phyloP scores from a whole-genome alignment of 2,797 vertebrate species.

The Acrossocheilus wenchowensis region DNA sequence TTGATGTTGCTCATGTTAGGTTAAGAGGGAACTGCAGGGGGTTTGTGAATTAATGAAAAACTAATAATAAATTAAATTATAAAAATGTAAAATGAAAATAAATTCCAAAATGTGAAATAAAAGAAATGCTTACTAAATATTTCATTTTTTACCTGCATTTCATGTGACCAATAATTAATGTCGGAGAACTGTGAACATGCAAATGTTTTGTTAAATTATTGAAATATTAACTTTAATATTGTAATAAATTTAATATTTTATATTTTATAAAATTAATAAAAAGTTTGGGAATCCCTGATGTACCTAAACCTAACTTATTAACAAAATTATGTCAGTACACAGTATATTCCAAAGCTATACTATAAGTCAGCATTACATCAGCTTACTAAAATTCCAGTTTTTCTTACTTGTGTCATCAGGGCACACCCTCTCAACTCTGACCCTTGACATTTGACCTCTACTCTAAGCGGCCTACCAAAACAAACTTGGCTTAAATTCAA shows the following conservation, averaged over 20 bases:
- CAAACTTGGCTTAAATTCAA: conserved; percentile 6
- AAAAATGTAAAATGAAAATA: background rate
- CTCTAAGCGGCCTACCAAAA: background rate
- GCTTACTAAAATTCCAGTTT: background rate
- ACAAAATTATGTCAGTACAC: background rate
- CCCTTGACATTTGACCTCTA: conserved; percentile 16
- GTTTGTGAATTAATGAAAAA: background rate
- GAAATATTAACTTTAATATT: background rate
- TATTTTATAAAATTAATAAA: too few species aligned
- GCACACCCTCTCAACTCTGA: background rate
- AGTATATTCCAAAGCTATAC: background rate
- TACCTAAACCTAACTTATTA: background rate
- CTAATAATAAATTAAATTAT: background rate
- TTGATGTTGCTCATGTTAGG: background rate
- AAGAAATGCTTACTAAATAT: background rate
- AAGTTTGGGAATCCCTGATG: background rate
- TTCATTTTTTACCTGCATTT: background rate
- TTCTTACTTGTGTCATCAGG: background rate
- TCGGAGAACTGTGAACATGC: background rate
- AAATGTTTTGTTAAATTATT: background rate
- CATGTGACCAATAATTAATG: background rate
- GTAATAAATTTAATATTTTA: too few species aligned
- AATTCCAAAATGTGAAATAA: background rate
- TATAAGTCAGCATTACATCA: background rate
- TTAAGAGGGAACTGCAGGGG: background rate